Base-by-base conservation (phyloP, 2,113 vertebrate species). In the Hirundichthys speculiger region DNA sequence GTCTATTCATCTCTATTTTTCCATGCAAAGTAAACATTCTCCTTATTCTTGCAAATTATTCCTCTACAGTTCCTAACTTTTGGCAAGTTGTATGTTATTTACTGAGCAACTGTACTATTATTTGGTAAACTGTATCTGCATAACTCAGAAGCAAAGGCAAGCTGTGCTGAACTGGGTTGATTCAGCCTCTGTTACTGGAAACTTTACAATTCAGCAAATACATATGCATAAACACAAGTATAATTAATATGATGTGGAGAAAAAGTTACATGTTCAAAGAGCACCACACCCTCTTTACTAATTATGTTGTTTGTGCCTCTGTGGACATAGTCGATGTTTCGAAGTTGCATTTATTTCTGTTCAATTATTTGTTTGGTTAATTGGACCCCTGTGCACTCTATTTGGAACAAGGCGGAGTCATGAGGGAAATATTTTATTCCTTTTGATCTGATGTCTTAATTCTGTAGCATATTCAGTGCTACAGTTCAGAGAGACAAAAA, bases 311-410 rank as follows among this genome's bases (percentile, higher is more conserved):
- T 79, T 1, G 59, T 51, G 68, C 80, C 89, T 88, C 83, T 78
- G 79, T 2, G 64, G 86, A 79, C 47, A 8, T 43, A 71, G 86
- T 79, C 64, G 3, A 19, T 82, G 77, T 86, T 90, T 88, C 67
- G 30, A 64, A 84, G 75, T 89, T 86, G 80, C 77, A 83, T 89
- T 91, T 90, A 88, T 90, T 91, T 89, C 85, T 89, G 82, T 87
- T 91, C 81, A 90, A 88, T 89, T 90, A 90, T 91, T 90, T 90
- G 84, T 89, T 89, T 85, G 70, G 48, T 62, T 91, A 89, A 91
- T 91, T 91, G 82, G 85, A 90, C 78, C 77, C 83, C 84, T 75
- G 80, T 80, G 88, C 73, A 74, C 76, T 83, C 57, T 19, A 82
- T 73, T 73, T 67, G 40, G 77, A 86, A 82, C 82, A 77, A 79